Evolutionary conservation across 92 coral and sea anemone species (phyloP).

Genomic region (Meandrina meandrites): DNA sequence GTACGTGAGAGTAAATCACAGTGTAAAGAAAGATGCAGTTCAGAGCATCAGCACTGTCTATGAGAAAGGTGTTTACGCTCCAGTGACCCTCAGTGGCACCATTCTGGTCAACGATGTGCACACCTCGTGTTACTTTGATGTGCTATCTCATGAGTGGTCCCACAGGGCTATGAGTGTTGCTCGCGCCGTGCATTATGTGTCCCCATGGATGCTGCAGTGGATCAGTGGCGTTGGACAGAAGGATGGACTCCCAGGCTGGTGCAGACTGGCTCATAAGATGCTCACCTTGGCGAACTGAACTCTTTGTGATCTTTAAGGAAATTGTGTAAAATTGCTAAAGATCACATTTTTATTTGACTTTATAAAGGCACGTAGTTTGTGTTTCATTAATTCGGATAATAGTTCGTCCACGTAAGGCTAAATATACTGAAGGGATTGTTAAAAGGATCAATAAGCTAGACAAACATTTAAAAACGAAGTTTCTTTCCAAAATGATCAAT

Average conservation of each 20-base stretch:
- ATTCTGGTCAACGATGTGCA: slow-evolving; percentile 53
- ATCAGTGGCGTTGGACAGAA: slow-evolving; percentile 25
- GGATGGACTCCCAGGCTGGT: slow-evolving; percentile 54
- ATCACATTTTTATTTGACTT: too few relatives aligned
- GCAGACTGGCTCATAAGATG: slow-evolving; percentile 31
- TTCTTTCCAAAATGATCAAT: too few relatives aligned
- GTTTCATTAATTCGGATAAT: too few relatives aligned
- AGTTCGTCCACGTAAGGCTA: too few relatives aligned
- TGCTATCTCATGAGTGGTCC: slow-evolving; percentile 44
- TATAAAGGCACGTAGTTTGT: too few relatives aligned
- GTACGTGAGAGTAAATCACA: slow-evolving; percentile 5
- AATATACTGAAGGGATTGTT: too few relatives aligned
- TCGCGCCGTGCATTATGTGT: slow-evolving; percentile 39
- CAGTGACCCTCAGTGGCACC: slow-evolving; percentile 46
- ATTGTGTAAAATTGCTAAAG: too few relatives aligned
- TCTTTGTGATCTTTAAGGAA: too few relatives aligned
- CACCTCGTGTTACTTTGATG: slow-evolving; percentile 60
- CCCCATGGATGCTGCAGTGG: slow-evolving; percentile 35
- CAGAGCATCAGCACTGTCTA: background rate
- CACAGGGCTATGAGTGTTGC: slow-evolving; percentile 48
- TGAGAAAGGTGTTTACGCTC: slow-evolving; percentile 52
- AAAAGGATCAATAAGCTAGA: too few relatives aligned
- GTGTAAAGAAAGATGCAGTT: slow-evolving; percentile 25
- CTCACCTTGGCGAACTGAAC: background rate
- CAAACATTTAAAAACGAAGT: too few relatives aligned